Percentiles rank a stretch among this genome's conserved stretches.
Conservation (phyloP, 2,888 invertebrate genomes). For the Eubasilissa splendida region DNA sequence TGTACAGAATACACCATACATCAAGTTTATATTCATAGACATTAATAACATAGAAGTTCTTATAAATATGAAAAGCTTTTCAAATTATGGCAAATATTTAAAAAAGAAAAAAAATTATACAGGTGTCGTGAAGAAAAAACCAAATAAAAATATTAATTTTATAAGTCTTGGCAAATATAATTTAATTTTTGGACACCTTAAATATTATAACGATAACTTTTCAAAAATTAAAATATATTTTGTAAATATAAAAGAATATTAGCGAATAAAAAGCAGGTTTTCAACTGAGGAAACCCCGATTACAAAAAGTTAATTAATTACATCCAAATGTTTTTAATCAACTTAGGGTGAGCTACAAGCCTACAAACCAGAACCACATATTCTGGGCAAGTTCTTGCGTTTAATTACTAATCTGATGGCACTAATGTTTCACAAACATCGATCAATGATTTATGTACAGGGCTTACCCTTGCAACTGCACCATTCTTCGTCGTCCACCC, state of each 20-base stretch:
- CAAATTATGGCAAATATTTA: constrained; percentile 41
- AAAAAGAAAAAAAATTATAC: constrained; percentile 35
- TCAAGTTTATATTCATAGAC: neutral
- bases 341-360: constrained; percentile 19
- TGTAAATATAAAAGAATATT: constrained; percentile 33
- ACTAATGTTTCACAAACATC: constrained; percentile 8
- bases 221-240: constrained; percentile 32
- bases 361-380: constrained; percentile 6
- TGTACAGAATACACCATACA: no score
- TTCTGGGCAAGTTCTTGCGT: constrained; percentile 4
- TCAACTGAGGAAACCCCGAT: constrained; percentile 9
- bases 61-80: constrained; percentile 42
- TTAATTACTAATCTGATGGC: constrained; percentile 18
- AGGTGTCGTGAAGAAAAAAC: constrained; percentile 23
- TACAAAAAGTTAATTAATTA: neutral
- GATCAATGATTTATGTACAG: constrained; percentile 2
- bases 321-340: constrained; percentile 14
- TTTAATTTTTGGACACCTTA: constrained; percentile 32
- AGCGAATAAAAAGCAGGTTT: constrained; percentile 23
- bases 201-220: constrained; percentile 24
- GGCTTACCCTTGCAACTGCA: neutral
- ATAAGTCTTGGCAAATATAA: constrained; percentile 43
- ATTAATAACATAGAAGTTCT: constrained; percentile 11
- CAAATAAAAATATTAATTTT: constrained; percentile 38
- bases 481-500: neutral